These are phyloP conservation scores for Corythoichthys intestinalis DNA, from an alignment of 2,113 vertebrate genomes.

Conservation along the genomic window DNA sequence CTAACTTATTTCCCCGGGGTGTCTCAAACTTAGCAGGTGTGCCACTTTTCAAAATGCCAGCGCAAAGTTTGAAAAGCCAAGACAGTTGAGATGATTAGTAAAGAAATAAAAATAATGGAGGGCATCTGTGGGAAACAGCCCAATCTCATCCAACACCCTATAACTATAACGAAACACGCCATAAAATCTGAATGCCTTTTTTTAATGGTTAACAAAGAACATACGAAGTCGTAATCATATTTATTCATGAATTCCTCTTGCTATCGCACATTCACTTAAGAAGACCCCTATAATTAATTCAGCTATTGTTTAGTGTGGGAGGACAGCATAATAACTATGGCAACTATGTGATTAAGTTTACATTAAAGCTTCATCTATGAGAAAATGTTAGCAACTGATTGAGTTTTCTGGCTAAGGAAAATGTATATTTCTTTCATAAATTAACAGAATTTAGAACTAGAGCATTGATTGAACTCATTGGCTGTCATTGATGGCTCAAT, in stretches of 20 bases:
- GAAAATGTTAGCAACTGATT: slow-evolving; percentile 6
- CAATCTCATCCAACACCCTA: slow-evolving; percentile 31
- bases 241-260: background rate
- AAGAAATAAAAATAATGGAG: slow-evolving; percentile 34
- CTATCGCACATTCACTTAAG: slow-evolving; percentile 35
- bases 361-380: background rate
- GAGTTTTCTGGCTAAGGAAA: background rate
- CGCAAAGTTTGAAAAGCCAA: slow-evolving; percentile 36
- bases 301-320: slow-evolving; percentile 55
- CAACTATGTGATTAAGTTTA: slow-evolving; percentile 41
- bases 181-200: slow-evolving; percentile 50
- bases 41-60: slow-evolving; percentile 46
- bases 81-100: slow-evolving; percentile 46
- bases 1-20: slow-evolving; percentile 61
- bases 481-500: too few species aligned
- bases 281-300: slow-evolving; percentile 57
- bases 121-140: slow-evolving; percentile 43
- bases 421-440: too few species aligned
- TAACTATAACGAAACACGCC: slow-evolving; percentile 63
- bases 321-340: slow-evolving; percentile 59
- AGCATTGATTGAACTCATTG: too few species aligned
- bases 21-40: slow-evolving; percentile 59
- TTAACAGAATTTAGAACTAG: too few species aligned
- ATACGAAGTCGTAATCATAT: background rate
- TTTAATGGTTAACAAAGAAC: slow-evolving; percentile 13